A percentile compares a stretch with the other conserved stretches of the same genome.
Evolutionary conservation across 1,140 invertebrate genomes (phyloP).

Genomic region (Pseudobourletiella spinata): DNA sequence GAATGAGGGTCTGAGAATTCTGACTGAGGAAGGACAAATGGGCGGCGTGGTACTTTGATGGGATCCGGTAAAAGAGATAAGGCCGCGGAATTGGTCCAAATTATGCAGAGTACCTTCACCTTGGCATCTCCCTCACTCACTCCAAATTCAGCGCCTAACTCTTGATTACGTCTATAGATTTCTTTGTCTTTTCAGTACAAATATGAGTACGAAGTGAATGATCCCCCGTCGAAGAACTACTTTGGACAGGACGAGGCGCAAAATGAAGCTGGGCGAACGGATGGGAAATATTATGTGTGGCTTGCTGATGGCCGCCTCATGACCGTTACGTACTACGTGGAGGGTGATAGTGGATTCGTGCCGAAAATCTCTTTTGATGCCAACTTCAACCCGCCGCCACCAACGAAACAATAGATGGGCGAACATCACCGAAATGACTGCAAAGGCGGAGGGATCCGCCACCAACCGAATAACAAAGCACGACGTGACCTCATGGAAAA

Average conservation of each 20-base stretch:
- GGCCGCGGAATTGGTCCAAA: too few species aligned
- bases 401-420: neutral
- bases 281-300: slow-evolving; percentile 53
- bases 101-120: too few species aligned
- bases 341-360: slow-evolving; percentile 58
- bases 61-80: too few species aligned
- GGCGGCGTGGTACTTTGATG: too few species aligned
- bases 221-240: slow-evolving; percentile 52
- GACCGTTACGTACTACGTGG: slow-evolving; percentile 57
- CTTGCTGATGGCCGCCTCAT: slow-evolving; percentile 58
- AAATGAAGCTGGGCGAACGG: slow-evolving; percentile 50
- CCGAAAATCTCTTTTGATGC: slow-evolving; percentile 51
- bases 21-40: too few species aligned
- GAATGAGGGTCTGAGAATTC: too few species aligned
- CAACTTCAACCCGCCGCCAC: slow-evolving; percentile 11
- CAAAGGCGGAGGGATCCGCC: too few species aligned
- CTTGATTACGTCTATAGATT: too few species aligned
- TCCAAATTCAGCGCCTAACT: too few species aligned
- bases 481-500: too few species aligned
- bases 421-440: neutral
- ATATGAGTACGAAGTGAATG: slow-evolving; percentile 62
- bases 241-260: slow-evolving; percentile 56
- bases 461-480: too few species aligned
- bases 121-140: too few species aligned
- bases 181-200: slow-evolving; percentile 48